A percentile compares a stretch with the other conserved stretches of the same genome.
Evolutionary conservation across 2,888 invertebrate genomes (phyloP).

Genomic region (Periphyllus acericola): DNA sequence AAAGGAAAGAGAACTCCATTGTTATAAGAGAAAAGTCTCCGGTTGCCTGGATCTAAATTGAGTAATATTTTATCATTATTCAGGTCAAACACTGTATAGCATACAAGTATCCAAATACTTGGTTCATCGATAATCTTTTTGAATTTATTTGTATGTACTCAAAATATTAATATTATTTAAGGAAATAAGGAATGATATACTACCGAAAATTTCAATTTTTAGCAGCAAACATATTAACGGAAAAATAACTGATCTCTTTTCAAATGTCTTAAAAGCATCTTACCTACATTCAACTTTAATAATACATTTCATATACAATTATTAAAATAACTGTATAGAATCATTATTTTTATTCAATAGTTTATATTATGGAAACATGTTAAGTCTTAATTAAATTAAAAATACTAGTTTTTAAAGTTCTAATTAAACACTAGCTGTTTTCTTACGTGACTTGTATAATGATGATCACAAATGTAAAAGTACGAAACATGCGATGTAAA

Average conservation of each 20-base stretch:
- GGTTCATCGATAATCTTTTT: background rate
- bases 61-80: constrained; percentile 58
- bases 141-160: background rate
- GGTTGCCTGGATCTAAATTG: constrained; percentile 52
- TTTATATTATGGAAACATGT: constrained; percentile 10
- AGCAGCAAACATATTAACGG: too few species aligned
- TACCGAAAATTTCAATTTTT: too few species aligned
- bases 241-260: too few species aligned
- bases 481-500: constrained; percentile 26
- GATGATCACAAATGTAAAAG: constrained; percentile 31
- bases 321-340: too few species aligned
- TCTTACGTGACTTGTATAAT: constrained; percentile 49
- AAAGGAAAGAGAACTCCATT: constrained; percentile 49
- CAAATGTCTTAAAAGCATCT: too few species aligned
- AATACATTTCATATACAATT: too few species aligned
- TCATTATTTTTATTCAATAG: background rate
- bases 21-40: constrained; percentile 54
- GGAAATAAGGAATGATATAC: too few species aligned
- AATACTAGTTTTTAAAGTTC: constrained; percentile 22
- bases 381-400: constrained; percentile 46
- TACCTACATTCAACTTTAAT: too few species aligned
- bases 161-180: too few species aligned
- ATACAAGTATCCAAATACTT: background rate
- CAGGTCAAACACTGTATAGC: constrained; percentile 34
- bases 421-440: constrained; percentile 48